phyloP scores from a whole-genome alignment of 2,797 vertebrate species.

The Microcaecilia unicolor region DNA sequence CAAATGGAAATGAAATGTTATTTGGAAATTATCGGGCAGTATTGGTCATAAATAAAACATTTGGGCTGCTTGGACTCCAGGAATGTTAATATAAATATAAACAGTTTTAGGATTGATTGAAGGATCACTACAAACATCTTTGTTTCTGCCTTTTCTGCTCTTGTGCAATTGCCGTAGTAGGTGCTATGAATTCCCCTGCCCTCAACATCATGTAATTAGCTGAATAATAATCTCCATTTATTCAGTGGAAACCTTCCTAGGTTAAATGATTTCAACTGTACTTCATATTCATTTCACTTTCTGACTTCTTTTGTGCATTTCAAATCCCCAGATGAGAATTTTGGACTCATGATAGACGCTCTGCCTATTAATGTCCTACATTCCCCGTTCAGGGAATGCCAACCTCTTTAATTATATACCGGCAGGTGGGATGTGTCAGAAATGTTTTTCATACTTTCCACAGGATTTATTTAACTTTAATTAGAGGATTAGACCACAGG shows the following conservation, averaged over 20 bases:
- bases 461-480: too few relatives aligned
- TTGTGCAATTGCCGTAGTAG: slow-evolving; percentile 32
- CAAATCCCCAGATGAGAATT: background rate
- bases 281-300: slow-evolving; percentile 6
- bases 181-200: slow-evolving; percentile 24
- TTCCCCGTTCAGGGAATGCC: background rate
- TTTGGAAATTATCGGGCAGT: background rate
- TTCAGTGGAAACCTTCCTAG: slow-evolving; percentile 14
- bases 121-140: background rate
- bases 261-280: slow-evolving; percentile 21
- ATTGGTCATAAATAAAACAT: background rate
- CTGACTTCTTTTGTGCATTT: background rate
- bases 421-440: too few relatives aligned
- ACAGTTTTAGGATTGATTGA: background rate
- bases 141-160: background rate
- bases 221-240: slow-evolving; percentile 38
- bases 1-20: too few relatives aligned
- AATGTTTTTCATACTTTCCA: too few relatives aligned
- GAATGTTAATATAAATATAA: too few relatives aligned
- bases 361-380: too few relatives aligned
- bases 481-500: too few relatives aligned
- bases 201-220: slow-evolving; percentile 36
- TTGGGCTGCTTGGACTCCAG: too few relatives aligned
- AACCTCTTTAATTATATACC: background rate
- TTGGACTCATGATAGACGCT: background rate